phyloP scores from a whole-genome alignment of 2,113 vertebrate species.

The Craseonycteris thonglongyai region DNA sequence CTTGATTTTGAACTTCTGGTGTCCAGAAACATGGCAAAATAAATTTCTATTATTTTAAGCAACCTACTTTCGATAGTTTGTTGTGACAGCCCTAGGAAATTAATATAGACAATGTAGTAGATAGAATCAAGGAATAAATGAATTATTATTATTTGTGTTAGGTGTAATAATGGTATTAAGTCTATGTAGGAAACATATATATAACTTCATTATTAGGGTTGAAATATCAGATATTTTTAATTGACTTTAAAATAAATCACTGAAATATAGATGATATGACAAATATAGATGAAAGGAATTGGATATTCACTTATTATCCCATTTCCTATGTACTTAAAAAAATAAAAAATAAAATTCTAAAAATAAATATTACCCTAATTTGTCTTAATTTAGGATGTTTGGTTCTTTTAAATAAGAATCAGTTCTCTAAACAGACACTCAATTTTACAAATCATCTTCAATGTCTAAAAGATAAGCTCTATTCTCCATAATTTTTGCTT shows the following conservation, averaged over 20 bases:
- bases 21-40: neutral
- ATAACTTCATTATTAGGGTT: neutral
- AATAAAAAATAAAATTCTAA: neutral
- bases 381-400: neutral
- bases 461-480: neutral
- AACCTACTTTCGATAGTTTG: neutral
- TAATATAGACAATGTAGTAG: neutral
- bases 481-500: neutral
- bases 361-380: neutral
- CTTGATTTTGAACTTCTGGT: neutral
- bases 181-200: neutral
- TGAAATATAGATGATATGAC: neutral
- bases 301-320: neutral
- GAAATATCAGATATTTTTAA: neutral
- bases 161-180: neutral
- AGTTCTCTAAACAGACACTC: neutral
- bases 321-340: neutral
- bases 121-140: neutral
- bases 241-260: neutral
- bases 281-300: neutral
- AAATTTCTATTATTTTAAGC: neutral
- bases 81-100: neutral
- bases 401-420: slow-evolving; percentile 1
- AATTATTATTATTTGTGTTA: neutral
- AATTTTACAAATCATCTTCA: neutral